These are phyloP conservation scores for Nothoprocta perdicaria DNA, from an alignment of 2,113 vertebrate species.

Conservation along the genomic window DNA sequence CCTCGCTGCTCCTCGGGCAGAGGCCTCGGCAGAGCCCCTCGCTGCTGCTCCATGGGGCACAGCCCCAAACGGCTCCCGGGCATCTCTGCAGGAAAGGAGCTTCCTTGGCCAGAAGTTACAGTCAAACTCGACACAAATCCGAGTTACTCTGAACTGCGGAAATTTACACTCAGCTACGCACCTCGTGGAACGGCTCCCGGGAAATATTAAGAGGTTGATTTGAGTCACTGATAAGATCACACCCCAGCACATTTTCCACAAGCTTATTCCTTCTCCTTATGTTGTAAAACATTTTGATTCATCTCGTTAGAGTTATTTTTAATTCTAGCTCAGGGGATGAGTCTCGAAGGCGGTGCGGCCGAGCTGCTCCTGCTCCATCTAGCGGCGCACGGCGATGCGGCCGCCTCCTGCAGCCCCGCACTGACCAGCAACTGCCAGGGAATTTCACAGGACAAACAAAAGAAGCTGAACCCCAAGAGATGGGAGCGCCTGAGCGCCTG, in stretches of 20 bases:
- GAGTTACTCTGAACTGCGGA: background rate
- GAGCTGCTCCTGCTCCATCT: background rate
- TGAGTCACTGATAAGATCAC: background rate
- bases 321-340: background rate
- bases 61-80: background rate
- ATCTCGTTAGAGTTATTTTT: background rate
- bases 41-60: background rate
- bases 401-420: no score
- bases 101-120: background rate
- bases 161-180: background rate
- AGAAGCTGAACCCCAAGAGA: background rate
- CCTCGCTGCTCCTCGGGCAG: no score
- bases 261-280: background rate
- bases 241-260: background rate
- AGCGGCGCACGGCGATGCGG: background rate
- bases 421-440: background rate
- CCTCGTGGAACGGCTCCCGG: background rate
- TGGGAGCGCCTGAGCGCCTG: background rate
- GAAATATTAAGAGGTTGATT: background rate
- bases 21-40: no score
- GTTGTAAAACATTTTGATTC: background rate
- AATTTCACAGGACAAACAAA: background rate
- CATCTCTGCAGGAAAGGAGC: background rate
- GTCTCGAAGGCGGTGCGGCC: background rate
- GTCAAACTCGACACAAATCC: fast-evolving